Percentiles rank a stretch among this genome's conserved stretches.
phyloP scores from a whole-genome alignment of 2,888 invertebrate species.

The Acleris sparsana region DNA sequence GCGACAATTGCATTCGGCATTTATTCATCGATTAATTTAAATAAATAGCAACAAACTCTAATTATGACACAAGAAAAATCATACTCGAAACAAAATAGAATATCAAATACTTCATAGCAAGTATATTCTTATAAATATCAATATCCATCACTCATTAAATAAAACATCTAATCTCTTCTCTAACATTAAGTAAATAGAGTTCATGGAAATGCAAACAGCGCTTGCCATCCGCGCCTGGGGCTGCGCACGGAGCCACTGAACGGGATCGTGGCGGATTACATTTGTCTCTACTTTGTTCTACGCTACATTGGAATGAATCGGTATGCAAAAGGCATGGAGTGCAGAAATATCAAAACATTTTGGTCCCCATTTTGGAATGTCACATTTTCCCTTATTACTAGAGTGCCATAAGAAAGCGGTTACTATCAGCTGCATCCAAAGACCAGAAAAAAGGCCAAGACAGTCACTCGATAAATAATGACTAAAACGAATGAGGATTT shows the following conservation, averaged over 20 bases:
- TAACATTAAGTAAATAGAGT: slow-evolving; percentile 76
- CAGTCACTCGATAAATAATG: slow-evolving; percentile 71
- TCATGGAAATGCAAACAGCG: slow-evolving; percentile 70
- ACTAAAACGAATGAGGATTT: slow-evolving; percentile 66
- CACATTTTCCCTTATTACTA: slow-evolving; percentile 60
- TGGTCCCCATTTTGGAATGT: slow-evolving; percentile 81
- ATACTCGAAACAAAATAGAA: slow-evolving; percentile 76
- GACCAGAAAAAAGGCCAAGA: slow-evolving; percentile 48
- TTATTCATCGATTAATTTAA: slow-evolving; percentile 72
- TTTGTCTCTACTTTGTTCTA: slow-evolving; percentile 50
- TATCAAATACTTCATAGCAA: slow-evolving; percentile 76
- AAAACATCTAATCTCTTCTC: slow-evolving; percentile 80
- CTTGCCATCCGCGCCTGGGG: slow-evolving; percentile 46
- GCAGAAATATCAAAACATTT: slow-evolving; percentile 56
- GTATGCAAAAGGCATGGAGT: slow-evolving; percentile 44
- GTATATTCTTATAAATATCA: slow-evolving; percentile 79
- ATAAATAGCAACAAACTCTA: slow-evolving; percentile 79
- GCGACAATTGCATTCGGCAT: slow-evolving; percentile 49
- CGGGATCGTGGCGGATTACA: slow-evolving; percentile 44
- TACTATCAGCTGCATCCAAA: slow-evolving; percentile 62
- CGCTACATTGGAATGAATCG: slow-evolving; percentile 41
- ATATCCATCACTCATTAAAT: slow-evolving; percentile 79
- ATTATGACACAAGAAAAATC: slow-evolving; percentile 78
- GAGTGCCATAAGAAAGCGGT: slow-evolving; percentile 52
- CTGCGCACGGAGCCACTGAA: slow-evolving; percentile 38